Evolutionary conservation across 2,888 invertebrate genomes (phyloP).

Genomic region (Sesia bembeciformis): DNA sequence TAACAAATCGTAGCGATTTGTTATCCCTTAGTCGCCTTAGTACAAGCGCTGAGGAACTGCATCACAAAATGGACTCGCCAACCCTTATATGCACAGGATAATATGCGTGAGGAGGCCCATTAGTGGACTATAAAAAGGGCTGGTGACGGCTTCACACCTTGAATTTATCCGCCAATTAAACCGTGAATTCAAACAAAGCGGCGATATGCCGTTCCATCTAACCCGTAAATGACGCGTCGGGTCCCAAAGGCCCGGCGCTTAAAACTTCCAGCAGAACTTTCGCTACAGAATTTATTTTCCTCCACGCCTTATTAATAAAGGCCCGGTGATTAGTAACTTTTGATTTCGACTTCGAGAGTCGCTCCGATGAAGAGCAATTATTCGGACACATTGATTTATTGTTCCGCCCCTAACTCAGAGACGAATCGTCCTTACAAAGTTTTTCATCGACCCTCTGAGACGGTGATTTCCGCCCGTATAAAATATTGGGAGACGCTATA

Average conservation of each 20-base stretch:
- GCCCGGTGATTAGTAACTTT: slow-evolving; percentile 66
- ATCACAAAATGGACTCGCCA: too few relatives aligned
- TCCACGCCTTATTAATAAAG: slow-evolving; percentile 53
- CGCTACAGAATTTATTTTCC: slow-evolving; percentile 7
- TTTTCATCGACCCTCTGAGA: slow-evolving; percentile 28
- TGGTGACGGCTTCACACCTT: too few relatives aligned
- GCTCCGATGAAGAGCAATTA: slow-evolving; percentile 60
- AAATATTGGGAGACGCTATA: slow-evolving; percentile 45
- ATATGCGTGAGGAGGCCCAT: too few relatives aligned
- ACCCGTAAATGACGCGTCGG: slow-evolving; percentile 1
- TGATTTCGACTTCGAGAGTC: slow-evolving; percentile 47
- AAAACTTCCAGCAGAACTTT: slow-evolving; percentile 6
- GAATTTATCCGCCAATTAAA: not conserved
- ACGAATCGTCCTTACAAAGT: slow-evolving; percentile 31
- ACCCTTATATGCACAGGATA: too few relatives aligned
- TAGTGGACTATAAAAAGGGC: too few relatives aligned
- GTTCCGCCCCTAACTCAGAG: slow-evolving; percentile 43
- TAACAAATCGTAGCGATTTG: too few relatives aligned
- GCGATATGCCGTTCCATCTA: slow-evolving; percentile 1
- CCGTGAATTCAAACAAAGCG: not conserved
- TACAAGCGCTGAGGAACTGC: too few relatives aligned
- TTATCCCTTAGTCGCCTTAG: too few relatives aligned
- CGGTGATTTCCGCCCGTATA: slow-evolving; percentile 38
- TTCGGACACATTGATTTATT: slow-evolving; percentile 72
- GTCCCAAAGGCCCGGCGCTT: slow-evolving; percentile 7